phyloP scores from a whole-genome alignment of 2,113 vertebrate species.

The Coptodon bakossiorum region DNA sequence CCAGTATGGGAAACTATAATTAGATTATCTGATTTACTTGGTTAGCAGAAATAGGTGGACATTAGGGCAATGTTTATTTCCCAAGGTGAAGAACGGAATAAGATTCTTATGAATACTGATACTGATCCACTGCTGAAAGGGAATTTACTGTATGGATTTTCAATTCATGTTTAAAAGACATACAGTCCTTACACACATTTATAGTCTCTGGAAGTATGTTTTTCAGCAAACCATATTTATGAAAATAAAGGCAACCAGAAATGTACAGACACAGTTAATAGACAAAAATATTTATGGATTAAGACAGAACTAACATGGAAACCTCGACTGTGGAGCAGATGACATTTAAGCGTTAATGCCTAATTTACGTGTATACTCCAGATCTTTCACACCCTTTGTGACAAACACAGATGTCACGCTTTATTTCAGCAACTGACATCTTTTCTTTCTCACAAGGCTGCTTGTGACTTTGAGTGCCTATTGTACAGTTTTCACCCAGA shows the following conservation, averaged over 20 bases:
- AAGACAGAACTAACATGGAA: background rate
- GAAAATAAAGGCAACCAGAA: background rate
- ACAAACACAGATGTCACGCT: slow-evolving; percentile 46
- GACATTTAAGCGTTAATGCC: background rate
- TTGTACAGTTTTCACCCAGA: slow-evolving; percentile 9
- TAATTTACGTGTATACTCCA: background rate
- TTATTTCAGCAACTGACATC: slow-evolving; percentile 7
- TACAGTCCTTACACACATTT: background rate
- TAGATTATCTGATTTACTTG: slow-evolving; percentile 1
- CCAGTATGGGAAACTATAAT: background rate
- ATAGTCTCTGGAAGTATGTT: background rate
- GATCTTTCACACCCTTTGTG: slow-evolving; percentile 34
- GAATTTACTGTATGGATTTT: background rate
- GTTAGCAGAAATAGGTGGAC: background rate
- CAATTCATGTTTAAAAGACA: background rate
- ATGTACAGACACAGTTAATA: background rate
- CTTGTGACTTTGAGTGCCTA: slow-evolving; percentile 55
- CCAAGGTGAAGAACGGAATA: background rate
- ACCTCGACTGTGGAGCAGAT: background rate
- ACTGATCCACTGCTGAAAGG: background rate
- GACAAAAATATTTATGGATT: background rate
- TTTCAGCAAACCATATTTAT: background rate
- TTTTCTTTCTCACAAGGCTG: slow-evolving; percentile 39
- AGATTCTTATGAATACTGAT: background rate
- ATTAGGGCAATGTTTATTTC: background rate